Conservation (phyloP, 1,140 invertebrate genomes). For the Galleria mellonella region DNA sequence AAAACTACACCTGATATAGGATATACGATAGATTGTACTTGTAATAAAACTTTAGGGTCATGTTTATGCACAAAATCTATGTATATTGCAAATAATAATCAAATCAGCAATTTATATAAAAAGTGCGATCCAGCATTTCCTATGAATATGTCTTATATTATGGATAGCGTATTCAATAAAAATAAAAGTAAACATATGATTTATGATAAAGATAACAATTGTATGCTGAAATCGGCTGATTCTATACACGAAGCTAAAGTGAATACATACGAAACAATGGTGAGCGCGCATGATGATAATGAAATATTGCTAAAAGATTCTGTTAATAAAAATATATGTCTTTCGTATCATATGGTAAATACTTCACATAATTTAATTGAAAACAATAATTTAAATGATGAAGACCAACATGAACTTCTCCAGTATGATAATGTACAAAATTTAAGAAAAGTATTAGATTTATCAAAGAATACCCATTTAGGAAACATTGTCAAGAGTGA, state of each 20-base stretch:
- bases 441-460: not conserved
- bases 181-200: not conserved
- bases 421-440: no score
- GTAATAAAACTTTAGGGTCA: conserved; percentile 33
- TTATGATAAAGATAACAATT: not conserved
- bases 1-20: conserved; percentile 31
- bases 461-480: not conserved
- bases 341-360: conserved; percentile 13
- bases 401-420: not conserved
- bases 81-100: conserved; percentile 21
- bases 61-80: conserved; percentile 42
- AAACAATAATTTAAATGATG: conserved; percentile 10
- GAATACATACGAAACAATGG: conserved; percentile 12
- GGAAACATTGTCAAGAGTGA: conserved; percentile 7
- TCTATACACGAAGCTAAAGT: no score
- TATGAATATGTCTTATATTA: conserved; percentile 34
- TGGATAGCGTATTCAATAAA: conserved; percentile 15
- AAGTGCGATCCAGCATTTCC: conserved; percentile 11
- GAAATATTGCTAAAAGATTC: conserved; percentile 35
- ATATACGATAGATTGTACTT: conserved; percentile 45
- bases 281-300: conserved; percentile 16
- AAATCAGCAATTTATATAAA: conserved; percentile 34
- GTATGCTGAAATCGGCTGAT: not conserved
- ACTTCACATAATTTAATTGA: conserved; percentile 15
- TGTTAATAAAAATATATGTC: conserved; percentile 9